A percentile compares a stretch with the other conserved stretches of the same genome.
Conservation (phyloP, 2,113 vertebrate genomes). For the Phylloscopus trochiloides region DNA sequence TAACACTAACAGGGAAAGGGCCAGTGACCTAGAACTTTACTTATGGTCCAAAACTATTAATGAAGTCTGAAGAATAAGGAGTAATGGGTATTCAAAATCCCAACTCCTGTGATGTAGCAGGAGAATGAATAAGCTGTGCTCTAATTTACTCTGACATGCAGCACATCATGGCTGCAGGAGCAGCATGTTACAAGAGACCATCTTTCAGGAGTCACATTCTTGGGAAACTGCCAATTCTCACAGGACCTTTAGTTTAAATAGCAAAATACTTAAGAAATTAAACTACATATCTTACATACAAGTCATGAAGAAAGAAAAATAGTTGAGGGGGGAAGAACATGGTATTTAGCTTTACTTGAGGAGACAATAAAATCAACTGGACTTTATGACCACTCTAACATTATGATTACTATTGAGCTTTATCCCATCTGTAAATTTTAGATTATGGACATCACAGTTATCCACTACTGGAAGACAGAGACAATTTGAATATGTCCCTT, state of each 20-base stretch:
- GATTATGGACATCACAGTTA: background rate
- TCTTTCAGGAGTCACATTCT: conserved; percentile 17
- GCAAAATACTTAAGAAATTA: background rate
- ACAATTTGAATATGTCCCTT: background rate
- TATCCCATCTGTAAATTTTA: background rate
- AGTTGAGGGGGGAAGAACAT: background rate
- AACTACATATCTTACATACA: background rate
- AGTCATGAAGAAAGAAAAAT: background rate
- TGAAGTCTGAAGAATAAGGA: conserved; percentile 44
- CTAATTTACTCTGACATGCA: conserved; percentile 22
- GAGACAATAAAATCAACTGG: background rate
- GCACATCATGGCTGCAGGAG: background rate
- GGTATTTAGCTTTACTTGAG: background rate
- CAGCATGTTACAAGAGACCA: background rate
- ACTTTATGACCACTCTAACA: background rate
- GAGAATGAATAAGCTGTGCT: background rate
- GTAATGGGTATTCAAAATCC: conserved; percentile 6
- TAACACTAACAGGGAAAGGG: conserved; percentile 34
- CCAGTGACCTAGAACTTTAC: conserved; percentile 64
- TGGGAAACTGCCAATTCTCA: conserved; percentile 6
- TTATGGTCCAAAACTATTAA: conserved; percentile 38
- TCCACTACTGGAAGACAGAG: background rate
- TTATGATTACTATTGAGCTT: background rate
- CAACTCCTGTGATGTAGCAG: background rate
- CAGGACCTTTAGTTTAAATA: background rate